Evolutionary conservation across 2,888 invertebrate species (phyloP).

Genomic region (Geophilus truncorum): DNA sequence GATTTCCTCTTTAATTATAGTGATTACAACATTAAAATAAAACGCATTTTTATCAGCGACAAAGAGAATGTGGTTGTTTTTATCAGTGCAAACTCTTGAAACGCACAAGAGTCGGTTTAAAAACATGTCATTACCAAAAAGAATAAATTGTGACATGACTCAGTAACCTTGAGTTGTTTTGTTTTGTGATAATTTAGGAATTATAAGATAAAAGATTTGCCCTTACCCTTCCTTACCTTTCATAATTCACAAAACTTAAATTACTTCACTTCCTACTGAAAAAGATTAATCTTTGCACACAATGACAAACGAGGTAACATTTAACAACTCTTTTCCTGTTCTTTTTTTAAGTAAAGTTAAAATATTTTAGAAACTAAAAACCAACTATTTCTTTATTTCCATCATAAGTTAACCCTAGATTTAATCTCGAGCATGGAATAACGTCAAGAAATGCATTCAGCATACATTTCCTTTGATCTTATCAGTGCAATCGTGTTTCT

Average conservation of each 20-base stretch:
- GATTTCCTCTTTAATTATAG: too few relatives aligned
- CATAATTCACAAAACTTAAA: not conserved
- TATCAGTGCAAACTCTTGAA: too few relatives aligned
- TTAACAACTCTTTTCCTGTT: not conserved
- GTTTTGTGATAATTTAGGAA: not conserved
- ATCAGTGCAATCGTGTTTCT: not conserved
- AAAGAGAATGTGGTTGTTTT: too few relatives aligned
- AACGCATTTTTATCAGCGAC: too few relatives aligned
- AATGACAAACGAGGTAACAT: not conserved
- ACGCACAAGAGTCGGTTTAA: too few relatives aligned
- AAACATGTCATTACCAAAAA: not conserved
- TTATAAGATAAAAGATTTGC: not conserved
- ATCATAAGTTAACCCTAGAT: too few relatives aligned
- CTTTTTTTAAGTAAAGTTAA: not conserved
- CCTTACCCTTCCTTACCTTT: not conserved
- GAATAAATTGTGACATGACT: not conserved
- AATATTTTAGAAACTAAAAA: too few relatives aligned
- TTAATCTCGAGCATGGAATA: too few relatives aligned
- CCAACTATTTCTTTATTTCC: too few relatives aligned
- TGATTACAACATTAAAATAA: too few relatives aligned
- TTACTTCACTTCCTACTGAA: constrained; percentile 8
- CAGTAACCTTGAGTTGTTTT: not conserved
- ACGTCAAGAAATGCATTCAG: not conserved
- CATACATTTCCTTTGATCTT: not conserved
- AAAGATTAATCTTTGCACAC: not conserved